A percentile compares a stretch with the other conserved stretches of the same genome.
phyloP scores from a whole-genome alignment of 2,113 vertebrate species.

The Megaptera novaeangliae region DNA sequence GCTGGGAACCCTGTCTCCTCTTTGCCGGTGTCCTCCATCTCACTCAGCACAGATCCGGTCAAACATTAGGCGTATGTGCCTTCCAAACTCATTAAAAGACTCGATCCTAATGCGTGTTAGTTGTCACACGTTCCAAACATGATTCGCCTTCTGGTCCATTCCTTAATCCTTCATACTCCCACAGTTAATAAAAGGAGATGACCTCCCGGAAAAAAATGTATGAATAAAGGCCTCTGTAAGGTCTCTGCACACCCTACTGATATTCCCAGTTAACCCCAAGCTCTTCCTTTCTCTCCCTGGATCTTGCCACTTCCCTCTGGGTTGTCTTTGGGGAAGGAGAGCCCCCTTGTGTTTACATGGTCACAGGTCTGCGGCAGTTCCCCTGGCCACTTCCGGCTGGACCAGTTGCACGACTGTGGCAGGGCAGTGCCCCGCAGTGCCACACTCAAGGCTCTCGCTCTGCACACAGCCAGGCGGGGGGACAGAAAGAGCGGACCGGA shows the following conservation, averaged over 20 bases:
- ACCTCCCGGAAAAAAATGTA: background rate
- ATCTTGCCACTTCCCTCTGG: background rate
- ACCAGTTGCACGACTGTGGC: background rate
- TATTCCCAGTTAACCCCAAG: background rate
- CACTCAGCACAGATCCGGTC: background rate
- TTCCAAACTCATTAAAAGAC: background rate
- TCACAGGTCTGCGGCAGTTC: background rate
- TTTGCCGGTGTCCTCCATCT: background rate
- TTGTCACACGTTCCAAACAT: background rate
- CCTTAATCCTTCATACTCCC: background rate
- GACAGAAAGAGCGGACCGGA: background rate
- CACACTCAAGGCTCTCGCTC: background rate
- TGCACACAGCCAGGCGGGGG: background rate
- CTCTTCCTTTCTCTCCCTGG: background rate
- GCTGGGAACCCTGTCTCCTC: no score
- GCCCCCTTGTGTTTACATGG: background rate
- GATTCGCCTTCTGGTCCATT: background rate
- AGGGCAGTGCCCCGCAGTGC: accelerated
- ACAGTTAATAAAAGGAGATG: background rate
- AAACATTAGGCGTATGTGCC: background rate
- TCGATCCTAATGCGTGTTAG: background rate
- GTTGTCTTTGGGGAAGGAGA: background rate
- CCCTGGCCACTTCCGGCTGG: background rate
- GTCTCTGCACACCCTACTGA: background rate
- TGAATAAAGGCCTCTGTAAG: background rate